Percentiles rank a stretch among this genome's conserved stretches.
Conservation (phyloP, 2,113 vertebrate genomes). For the Chaetodon trifascialis region DNA sequence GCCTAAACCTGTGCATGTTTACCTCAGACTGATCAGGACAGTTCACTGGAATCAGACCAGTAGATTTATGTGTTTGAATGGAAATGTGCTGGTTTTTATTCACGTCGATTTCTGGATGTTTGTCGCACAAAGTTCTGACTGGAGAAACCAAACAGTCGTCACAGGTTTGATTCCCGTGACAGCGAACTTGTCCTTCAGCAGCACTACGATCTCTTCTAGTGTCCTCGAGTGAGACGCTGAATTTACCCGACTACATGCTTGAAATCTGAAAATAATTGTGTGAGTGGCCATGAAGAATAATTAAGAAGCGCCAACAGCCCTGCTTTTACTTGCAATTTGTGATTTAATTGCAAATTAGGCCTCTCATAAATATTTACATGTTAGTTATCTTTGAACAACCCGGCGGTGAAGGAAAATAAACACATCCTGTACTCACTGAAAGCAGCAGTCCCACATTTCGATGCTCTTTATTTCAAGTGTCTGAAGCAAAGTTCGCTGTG, state of each 20-base stretch:
- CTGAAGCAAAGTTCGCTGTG: background rate
- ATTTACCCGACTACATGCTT: background rate
- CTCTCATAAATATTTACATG: conserved; percentile 10
- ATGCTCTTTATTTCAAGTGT: background rate
- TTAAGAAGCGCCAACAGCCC: background rate
- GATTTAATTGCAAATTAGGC: conserved; percentile 28
- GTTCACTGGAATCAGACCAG: background rate
- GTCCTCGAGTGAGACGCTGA: background rate
- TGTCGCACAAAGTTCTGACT: background rate
- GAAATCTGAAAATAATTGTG: background rate
- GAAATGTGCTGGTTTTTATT: background rate
- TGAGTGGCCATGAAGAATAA: background rate
- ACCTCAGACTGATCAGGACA: conserved; percentile 7
- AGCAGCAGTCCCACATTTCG: background rate
- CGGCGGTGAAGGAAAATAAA: background rate
- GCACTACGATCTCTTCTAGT: background rate
- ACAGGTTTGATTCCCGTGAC: background rate
- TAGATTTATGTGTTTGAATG: background rate
- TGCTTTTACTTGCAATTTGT: background rate
- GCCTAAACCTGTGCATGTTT: conserved; percentile 1
- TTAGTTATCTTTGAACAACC: conserved; percentile 2
- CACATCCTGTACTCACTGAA: background rate
- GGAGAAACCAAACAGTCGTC: background rate
- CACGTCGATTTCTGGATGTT: background rate
- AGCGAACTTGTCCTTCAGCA: background rate